These are phyloP conservation scores for Meriones unguiculatus DNA, from an alignment of 2,113 vertebrate genomes.

Conservation along the genomic window DNA sequence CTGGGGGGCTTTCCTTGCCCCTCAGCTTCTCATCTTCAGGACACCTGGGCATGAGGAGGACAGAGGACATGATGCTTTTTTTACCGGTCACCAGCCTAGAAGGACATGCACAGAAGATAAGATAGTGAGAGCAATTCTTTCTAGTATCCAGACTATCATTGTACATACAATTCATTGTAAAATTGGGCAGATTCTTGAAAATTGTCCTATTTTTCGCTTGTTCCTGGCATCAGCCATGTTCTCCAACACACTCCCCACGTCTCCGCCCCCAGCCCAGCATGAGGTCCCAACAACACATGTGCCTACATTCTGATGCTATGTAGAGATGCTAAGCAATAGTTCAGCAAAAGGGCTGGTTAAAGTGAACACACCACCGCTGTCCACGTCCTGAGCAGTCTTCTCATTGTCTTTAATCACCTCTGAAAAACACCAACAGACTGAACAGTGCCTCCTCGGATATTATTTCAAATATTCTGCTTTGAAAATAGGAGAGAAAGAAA, in stretches of 20 bases:
- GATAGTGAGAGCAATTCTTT: not conserved
- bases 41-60: not conserved
- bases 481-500: not conserved
- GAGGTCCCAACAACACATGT: constrained; percentile 70
- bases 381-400: not conserved
- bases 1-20: not conserved
- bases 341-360: not conserved
- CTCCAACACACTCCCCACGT: constrained; percentile 42
- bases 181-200: constrained; percentile 32
- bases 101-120: not conserved
- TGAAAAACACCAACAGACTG: not conserved
- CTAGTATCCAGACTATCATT: not conserved
- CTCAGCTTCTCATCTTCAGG: not conserved
- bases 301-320: constrained; percentile 21
- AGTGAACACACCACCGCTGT: not conserved
- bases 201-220: constrained; percentile 45
- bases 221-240: constrained; percentile 38
- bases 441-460: not conserved
- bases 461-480: constrained; percentile 55
- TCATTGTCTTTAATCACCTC: not conserved
- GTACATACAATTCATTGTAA: not conserved
- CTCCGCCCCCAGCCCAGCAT: not conserved
- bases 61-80: not conserved
- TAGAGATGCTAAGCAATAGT: constrained; percentile 39
- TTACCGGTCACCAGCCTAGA: constrained; percentile 33